Evolutionary conservation across 2,113 vertebrate genomes (phyloP), one percentile per base, ranked within the genome.

Genomic region (Ploceus nigricollis): DNA sequence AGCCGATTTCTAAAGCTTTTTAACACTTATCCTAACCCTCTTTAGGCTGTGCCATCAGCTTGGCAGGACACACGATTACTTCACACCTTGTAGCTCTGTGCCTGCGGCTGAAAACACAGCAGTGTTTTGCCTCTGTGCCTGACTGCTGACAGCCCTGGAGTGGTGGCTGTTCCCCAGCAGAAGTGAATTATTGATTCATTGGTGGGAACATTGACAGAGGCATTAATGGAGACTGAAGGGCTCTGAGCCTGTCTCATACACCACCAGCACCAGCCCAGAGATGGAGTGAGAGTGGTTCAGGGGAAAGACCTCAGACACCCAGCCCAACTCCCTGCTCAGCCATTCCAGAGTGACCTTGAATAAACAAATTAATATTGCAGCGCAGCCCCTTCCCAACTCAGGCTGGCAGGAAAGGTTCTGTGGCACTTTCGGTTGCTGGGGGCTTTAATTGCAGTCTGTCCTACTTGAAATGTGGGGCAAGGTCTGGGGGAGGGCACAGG

Each of bases 401-500:
- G 68, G 66, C 84, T 72, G 2, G 4, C 50, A 11, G 15, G 35
- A 50, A 71, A 47, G 76, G 60, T 51, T 83, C 79, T 40, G 3
- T 45, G 78, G 70, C 54, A 13, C 14, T 65, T 89, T 72, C 53
- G 39, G 35, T 63, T 75, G 65, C 87, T 35, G 53, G 5, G 35
- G 63, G 48, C 30, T 77, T 90, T 94, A 87, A 88, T 71, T 94
- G 82, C 71, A 64, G 64, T 6, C 68, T 89, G 94, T 69, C 92
- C 96, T 90, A 96, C 68, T 95, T 97, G 24, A 31, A 37, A 97
- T 96, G 70, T 96, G 94, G 96, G 71, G 84, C 96, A 95, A 95
- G 94, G 90, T 89, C 93, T 95, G 84, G 65, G 14, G 11, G 6
- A 95, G 91, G 87, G 81, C 80, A 86, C 68, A 31, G 13, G 81